Evolutionary conservation across 2,797 vertebrate species (phyloP), one percentile per base, ranked within the genome.

Genomic region (Alcedo atthis): DNA sequence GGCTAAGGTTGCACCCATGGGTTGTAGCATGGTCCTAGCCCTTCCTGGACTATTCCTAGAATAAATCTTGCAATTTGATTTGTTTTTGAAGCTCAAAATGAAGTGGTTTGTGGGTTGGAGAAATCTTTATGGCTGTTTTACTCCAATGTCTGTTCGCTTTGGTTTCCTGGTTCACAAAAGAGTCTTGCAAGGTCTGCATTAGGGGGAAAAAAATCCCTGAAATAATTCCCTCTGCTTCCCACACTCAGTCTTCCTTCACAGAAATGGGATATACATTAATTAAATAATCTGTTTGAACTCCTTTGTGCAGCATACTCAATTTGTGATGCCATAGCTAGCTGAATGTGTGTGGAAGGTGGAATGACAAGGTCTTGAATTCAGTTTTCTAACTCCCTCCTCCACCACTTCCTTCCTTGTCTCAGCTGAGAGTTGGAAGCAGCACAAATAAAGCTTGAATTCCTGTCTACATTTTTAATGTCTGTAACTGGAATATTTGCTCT

Each of bases 391-490:
- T 80, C 45, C 32, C 54, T 89, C 88, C 71, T 74, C 66, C 3
- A 85, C 76, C 8, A 35, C 73, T 89, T 95, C 71, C 85, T 88
- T 80, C 2, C 48, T 30, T 92, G 43, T 43, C 45, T 89, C 66
- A 85, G 58, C 51, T 85, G 68, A 75, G 63, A 80, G 19, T 87
- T 95, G 83, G 78, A 92, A 91, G 62, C 71, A 91, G 42, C 68
- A 85, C 71, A 89, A 86, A 66, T 62, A 64, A 80, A 78, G 71
- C 35, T 89, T 82, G 26, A 55, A 89, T 88, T 69, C 46, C 54
- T 37, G 9, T 87, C 58, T 69, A 83, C 33, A 4, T 69, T 83
- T 90, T 84, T 70, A 22, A 62, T 37, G 42, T 84, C 61, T 89
- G 10, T 66, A 57, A 66, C 58, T 83, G 67, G 43, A 87, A 55